Percentiles rank a stretch among this genome's conserved stretches.
Evolutionary conservation across 1,140 invertebrate genomes (phyloP).

Genomic region (Leucophenga varia): DNA sequence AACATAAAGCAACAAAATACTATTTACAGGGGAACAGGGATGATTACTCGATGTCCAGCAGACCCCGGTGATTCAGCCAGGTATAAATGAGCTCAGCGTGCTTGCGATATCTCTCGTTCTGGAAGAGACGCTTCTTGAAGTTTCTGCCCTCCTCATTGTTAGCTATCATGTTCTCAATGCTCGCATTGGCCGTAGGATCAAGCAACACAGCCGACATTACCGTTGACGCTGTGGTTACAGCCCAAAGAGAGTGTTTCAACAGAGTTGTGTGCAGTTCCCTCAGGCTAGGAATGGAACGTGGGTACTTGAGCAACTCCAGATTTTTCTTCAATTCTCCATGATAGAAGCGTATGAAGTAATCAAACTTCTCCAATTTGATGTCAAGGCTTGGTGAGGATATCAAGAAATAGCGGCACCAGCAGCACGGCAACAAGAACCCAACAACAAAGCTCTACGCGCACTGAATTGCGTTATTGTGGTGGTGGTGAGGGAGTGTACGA

Average conservation of each 20-base stretch:
- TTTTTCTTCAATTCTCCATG: constrained; percentile 18
- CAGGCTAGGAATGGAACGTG: constrained; percentile 19
- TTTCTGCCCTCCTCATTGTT: constrained; percentile 27
- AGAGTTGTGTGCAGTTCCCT: constrained; percentile 20
- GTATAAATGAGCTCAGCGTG: constrained; percentile 33
- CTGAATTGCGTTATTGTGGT: no score
- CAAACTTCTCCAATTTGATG: constrained; percentile 30
- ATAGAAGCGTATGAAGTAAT: constrained; percentile 28
- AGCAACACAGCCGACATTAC: constrained; percentile 35
- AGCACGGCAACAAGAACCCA: no score
- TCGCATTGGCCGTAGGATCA: constrained; percentile 30
- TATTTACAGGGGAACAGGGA: background rate
- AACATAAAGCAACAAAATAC: background rate
- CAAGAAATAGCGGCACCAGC: no score
- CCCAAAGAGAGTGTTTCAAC: constrained; percentile 12
- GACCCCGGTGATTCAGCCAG: constrained; percentile 40
- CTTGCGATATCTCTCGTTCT: constrained; percentile 36
- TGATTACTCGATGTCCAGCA: no score
- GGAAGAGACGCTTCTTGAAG: constrained; percentile 37
- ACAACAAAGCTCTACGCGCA: no score
- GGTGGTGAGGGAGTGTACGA: no score
- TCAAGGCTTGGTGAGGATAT: no score
- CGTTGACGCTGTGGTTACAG: constrained; percentile 29
- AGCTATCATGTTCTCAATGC: constrained; percentile 34
- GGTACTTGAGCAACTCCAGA: constrained; percentile 29